Evolutionary conservation across 2,797 vertebrate genomes (phyloP).

Genomic region (Florisuga fusca): DNA sequence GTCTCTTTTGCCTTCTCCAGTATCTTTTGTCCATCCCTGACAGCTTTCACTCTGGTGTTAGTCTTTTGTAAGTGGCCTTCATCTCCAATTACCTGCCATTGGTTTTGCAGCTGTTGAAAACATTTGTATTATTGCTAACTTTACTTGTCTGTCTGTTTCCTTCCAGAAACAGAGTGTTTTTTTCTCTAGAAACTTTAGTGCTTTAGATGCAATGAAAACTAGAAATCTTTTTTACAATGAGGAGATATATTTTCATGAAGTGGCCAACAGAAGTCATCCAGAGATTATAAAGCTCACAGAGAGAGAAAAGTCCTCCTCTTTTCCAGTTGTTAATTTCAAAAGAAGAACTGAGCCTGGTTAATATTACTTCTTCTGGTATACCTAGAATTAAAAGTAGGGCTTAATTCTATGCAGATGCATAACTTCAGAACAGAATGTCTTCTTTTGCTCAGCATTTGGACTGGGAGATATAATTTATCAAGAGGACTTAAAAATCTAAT

Average conservation of each 20-base stretch:
- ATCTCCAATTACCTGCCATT: background rate
- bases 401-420: background rate
- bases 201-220: background rate
- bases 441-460: slow-evolving; percentile 40
- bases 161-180: background rate
- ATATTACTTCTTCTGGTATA: background rate
- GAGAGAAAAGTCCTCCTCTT: background rate
- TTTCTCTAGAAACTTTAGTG: background rate
- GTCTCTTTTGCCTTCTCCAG: background rate
- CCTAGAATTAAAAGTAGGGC: background rate
- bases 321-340: slow-evolving; percentile 2
- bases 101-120: background rate
- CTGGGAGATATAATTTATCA: background rate
- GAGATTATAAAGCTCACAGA: background rate
- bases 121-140: background rate
- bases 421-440: background rate
- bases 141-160: background rate
- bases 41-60: background rate
- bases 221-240: background rate
- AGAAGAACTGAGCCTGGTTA: background rate
- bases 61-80: background rate
- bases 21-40: background rate
- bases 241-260: background rate
- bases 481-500: slow-evolving; percentile 11
- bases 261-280: background rate